Conservation (phyloP, 1,140 invertebrate genomes). For the Tetramorium alpestre region DNA sequence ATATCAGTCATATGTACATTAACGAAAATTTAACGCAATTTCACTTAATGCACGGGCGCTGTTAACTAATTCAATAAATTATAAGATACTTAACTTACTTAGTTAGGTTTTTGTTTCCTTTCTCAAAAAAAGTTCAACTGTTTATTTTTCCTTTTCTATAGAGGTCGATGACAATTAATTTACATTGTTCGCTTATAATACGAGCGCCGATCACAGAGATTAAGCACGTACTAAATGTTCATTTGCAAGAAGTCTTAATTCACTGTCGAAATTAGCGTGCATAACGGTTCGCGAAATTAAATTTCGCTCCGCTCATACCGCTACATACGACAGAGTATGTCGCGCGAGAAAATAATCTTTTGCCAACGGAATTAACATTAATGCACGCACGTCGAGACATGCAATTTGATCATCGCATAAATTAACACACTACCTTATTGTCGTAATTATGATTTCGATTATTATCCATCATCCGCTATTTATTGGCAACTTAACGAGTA, state of each 20-base stretch:
- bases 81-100: conserved; percentile 7
- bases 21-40: conserved; percentile 15
- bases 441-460: conserved; percentile 55
- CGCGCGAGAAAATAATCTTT: conserved; percentile 26
- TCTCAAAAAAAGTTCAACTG: not conserved
- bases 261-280: conserved; percentile 52
- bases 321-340: too few relatives aligned
- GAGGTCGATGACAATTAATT: conserved; percentile 28
- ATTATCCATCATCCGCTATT: conserved; percentile 57
- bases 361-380: conserved; percentile 31
- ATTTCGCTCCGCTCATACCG: conserved; percentile 12
- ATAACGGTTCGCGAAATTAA: conserved; percentile 50
- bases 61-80: conserved; percentile 31
- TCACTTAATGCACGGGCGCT: not conserved
- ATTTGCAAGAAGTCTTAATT: conserved; percentile 57
- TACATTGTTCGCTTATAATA: not conserved
- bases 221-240: conserved; percentile 47
- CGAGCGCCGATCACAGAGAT: conserved; percentile 4
- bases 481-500: conserved; percentile 40
- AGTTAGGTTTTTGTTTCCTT: not conserved
- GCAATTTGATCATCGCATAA: conserved; percentile 25
- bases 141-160: conserved; percentile 6
- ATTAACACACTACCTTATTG: conserved; percentile 24
- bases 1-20: not conserved
- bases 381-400: not conserved